Evolutionary conservation across 2,113 vertebrate species (phyloP), one percentile per base, ranked within the genome.

Genomic region (Clupea harengus): DNA sequence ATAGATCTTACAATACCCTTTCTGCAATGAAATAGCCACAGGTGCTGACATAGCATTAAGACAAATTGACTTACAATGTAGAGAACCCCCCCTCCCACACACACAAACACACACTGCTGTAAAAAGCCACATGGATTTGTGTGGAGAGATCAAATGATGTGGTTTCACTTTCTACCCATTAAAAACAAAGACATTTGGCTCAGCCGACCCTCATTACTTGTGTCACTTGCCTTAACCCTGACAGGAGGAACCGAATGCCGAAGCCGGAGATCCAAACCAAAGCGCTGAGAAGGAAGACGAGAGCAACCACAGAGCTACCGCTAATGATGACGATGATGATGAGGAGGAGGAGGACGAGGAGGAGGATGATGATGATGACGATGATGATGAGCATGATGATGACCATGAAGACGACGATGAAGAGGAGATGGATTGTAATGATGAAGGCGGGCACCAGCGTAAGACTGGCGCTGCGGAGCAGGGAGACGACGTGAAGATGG

Each of bases 191-290:
- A 64, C 57, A 64, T 64, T 25, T 54, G n/a, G n/a, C 20, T 25
- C n/a, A 25, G 3, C n/a, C 28, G 8, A 28, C 7, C 60, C 10
- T 67, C n/a, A 67, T 39, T 10, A 39, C 28, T 39, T 75, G 25
- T 39, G 11, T 10, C 10, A 13, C 28, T 75, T 81, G 64, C 47
- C 44, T 82, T 32, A 57, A 11, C 67, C 67, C 32, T 6, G 4
- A 64, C 85, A 95, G 95, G 95, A 94, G 0, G 93, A 95, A n/a
- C n/a, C n/a, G 90, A 93, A 91, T 54, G 83, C 86, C 0, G 93
- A 94, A 17, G 25, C 75, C 15, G 60, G 78, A 18, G 64, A 25
- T 6, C 54, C 13, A 54, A 93, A 93, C 54, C 11, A 85, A 0
- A 90, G 90, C 25, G 50, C 88, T 0, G 32, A 83, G 0, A 90